Base-by-base conservation (phyloP, 1,140 invertebrate species). In the Marisa cornuarietis region DNA sequence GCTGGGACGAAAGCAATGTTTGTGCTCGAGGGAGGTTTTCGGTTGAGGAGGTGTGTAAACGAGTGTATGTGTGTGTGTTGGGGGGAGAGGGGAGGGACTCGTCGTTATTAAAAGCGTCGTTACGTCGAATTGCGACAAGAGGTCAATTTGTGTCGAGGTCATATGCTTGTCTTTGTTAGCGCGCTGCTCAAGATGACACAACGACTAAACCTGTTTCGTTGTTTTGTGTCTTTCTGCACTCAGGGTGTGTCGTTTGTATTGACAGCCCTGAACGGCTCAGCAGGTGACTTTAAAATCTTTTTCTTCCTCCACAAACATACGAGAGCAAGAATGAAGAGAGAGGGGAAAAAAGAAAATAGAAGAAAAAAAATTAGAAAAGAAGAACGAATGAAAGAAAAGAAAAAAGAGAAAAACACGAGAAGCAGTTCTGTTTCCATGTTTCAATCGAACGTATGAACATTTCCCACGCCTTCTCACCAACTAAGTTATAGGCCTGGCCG, bases 31-130 rank as follows among this genome's bases (percentile, higher is more conserved):
- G 31, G 31, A 42, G 31, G 31, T 42, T 42, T 42, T 42, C 6
- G 31, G 31, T 2, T 42, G 31, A 42, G 31, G 31, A 42, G 13
- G 66, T 69, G 66, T 24, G 66, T 69, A 31, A 1, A 31, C 6
- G 66, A 26, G 66, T 69, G 66, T 69, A 7, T 69, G 66, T 69
- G 66, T 69, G 66, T 69, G 66, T 69, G 66, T 69, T 7, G 24
- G 66, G 24, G 13, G 24, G 66, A 8, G 8, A 22, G 42, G n/a
- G 42, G 66, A 69, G 66, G 42, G 7, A 69, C 5, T 69, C n/a
- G 11, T 13, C 16, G 66, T n/a, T 6, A 6, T 6, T 42, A 42
- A 6, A 42, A 6, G 31, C 31, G 31, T 42, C 31, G 31, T 42
- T 42, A 42, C 6, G 31, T 42, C 31, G 31, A 42, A 42, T 42